Evolutionary conservation across 1,140 invertebrate species (phyloP).

Genomic region (Hyles vespertilio): DNA sequence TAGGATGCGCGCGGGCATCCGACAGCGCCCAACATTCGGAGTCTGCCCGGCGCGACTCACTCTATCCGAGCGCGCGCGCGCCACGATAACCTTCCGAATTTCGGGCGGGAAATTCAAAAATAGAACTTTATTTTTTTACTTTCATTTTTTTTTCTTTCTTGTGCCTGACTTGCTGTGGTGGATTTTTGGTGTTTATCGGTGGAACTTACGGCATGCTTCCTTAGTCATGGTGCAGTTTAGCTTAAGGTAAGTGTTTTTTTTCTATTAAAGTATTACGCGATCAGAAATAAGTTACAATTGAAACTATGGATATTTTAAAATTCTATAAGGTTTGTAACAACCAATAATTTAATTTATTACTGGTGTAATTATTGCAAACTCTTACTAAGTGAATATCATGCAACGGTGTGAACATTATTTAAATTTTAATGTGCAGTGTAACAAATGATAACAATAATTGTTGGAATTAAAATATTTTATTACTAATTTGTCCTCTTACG

Average conservation of each 20-base stretch:
- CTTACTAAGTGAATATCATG: too few relatives aligned
- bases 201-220: slow-evolving; percentile 48
- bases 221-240: slow-evolving; percentile 50
- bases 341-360: too few relatives aligned
- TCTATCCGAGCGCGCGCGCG: slow-evolving; percentile 46
- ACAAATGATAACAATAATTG: too few relatives aligned
- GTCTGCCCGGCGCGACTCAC: slow-evolving; percentile 30
- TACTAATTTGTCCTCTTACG: too few relatives aligned
- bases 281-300: too few relatives aligned
- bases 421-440: too few relatives aligned
- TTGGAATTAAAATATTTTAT: too few relatives aligned
- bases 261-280: too few relatives aligned
- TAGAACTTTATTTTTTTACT: slow-evolving; percentile 23
- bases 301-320: too few relatives aligned
- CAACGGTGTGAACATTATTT: too few relatives aligned
- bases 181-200: slow-evolving; percentile 33
- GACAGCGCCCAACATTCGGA: slow-evolving; percentile 23
- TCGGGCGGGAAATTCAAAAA: slow-evolving; percentile 57
- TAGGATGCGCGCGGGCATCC: slow-evolving; percentile 21
- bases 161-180: slow-evolving; percentile 38
- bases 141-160: slow-evolving; percentile 22
- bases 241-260: slow-evolving; percentile 45
- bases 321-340: too few relatives aligned
- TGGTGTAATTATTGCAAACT: too few relatives aligned
- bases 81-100: slow-evolving; percentile 26